Conservation (phyloP, 1,140 invertebrate genomes). For the Dreissena rostriformis region DNA sequence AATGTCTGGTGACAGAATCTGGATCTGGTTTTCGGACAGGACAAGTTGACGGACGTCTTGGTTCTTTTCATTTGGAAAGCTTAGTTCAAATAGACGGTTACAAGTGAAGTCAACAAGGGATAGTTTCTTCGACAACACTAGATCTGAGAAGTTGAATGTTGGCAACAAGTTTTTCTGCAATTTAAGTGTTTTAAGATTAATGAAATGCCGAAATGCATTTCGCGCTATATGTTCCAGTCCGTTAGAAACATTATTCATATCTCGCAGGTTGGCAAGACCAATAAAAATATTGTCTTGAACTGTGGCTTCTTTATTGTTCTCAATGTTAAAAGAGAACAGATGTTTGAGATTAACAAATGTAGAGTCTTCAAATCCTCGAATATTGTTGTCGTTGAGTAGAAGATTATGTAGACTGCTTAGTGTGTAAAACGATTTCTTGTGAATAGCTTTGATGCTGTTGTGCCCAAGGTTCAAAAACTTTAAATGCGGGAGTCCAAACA, state of each 20-base stretch:
- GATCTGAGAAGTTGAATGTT: conserved; percentile 31
- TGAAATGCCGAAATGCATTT: conserved; percentile 38
- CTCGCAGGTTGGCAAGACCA: conserved; percentile 52
- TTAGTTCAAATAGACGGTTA: conserved; percentile 26
- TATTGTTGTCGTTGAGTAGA: conserved; percentile 54
- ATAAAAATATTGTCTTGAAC: conserved; percentile 46
- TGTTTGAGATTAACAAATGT: conserved; percentile 46
- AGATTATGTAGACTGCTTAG: conserved; percentile 44
- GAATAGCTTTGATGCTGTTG: conserved; percentile 51
- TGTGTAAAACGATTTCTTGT: conserved; percentile 54
- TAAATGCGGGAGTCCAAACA: conserved; percentile 61
- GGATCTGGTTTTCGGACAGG: conserved; percentile 51
- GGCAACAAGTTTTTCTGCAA: conserved; percentile 51
- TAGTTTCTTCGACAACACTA: conserved; percentile 30
- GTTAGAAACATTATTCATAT: conserved; percentile 49
- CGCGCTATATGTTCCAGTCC: conserved; percentile 27
- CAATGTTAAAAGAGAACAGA: conserved; percentile 45
- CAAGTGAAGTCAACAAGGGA: conserved; percentile 32
- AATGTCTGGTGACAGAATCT: conserved; percentile 30
- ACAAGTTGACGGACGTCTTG: conserved; percentile 29
- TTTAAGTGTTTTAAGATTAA: conserved; percentile 39
- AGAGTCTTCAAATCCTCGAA: conserved; percentile 42
- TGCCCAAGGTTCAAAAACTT: conserved; percentile 65
- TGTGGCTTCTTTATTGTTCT: conserved; percentile 50
- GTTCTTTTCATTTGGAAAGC: conserved; percentile 14